Percentiles rank a stretch among this genome's conserved stretches.
Evolutionary conservation across 2,888 invertebrate species (phyloP).

Genomic region (Mythimna vitellina): DNA sequence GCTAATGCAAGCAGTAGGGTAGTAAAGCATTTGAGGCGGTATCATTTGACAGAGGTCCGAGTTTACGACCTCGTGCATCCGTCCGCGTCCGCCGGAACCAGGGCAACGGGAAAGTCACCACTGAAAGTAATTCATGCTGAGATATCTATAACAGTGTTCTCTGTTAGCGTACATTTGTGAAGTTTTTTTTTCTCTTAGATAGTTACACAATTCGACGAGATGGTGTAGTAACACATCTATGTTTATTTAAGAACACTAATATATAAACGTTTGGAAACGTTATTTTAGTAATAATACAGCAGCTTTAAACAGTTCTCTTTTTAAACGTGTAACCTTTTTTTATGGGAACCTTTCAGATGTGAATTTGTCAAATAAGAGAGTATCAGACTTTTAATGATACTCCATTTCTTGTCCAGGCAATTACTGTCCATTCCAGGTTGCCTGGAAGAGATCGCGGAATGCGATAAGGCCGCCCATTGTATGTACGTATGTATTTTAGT

Average conservation of each 20-base stretch:
- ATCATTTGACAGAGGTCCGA: conserved; percentile 62
- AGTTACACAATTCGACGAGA: background rate
- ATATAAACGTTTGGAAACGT: background rate
- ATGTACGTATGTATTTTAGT: no score
- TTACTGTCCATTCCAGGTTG: no score
- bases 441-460: no score
- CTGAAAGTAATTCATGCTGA: conserved; percentile 41
- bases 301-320: background rate
- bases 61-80: conserved; percentile 63
- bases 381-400: no score
- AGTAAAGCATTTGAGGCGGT: conserved; percentile 69
- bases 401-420: no score
- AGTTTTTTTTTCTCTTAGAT: conserved; percentile 8
- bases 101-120: conserved; percentile 52
- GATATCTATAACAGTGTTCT: conserved; percentile 24
- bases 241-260: background rate
- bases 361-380: no score
- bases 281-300: background rate
- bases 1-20: conserved; percentile 63
- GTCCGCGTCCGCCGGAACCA: conserved; percentile 44
- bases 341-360: no score
- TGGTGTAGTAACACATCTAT: background rate
- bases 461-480: no score
- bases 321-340: background rate
- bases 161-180: conserved; percentile 1